Conservation (phyloP, 2,797 vertebrate genomes). For the Pseudochirops corinnae region DNA sequence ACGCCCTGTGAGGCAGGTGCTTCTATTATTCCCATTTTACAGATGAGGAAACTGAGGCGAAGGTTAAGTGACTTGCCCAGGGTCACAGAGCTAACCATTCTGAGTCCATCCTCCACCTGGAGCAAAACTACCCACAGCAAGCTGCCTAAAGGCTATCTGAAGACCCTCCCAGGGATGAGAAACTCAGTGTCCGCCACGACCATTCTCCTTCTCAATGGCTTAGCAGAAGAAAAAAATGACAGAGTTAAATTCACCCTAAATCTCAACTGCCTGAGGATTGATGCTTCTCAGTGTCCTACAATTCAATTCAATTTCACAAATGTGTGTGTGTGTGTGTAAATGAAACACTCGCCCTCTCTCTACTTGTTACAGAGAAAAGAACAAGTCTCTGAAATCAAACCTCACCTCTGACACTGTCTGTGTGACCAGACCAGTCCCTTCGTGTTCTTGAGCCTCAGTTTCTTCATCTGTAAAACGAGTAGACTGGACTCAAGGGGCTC, state of each 20-base stretch:
- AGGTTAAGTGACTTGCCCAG: constrained; percentile 1
- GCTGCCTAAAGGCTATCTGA: neutral
- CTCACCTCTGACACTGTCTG: no score
- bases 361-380: no score
- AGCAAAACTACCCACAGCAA: neutral
- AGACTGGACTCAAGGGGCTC: no score
- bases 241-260: neutral
- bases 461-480: no score
- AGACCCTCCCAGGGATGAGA: neutral
- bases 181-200: neutral
- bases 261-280: neutral
- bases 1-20: neutral
- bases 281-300: neutral
- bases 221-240: neutral
- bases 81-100: neutral
- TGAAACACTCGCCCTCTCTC: no score
- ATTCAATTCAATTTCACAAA: no score
- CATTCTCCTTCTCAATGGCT: neutral
- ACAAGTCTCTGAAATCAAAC: no score
- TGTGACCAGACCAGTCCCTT: no score
- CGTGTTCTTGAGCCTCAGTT: no score
- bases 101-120: neutral
- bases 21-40: neutral
- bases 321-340: no score
- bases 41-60: neutral